Conservation (phyloP, 2,888 invertebrate genomes). For the Drosophila hamatofila region DNA sequence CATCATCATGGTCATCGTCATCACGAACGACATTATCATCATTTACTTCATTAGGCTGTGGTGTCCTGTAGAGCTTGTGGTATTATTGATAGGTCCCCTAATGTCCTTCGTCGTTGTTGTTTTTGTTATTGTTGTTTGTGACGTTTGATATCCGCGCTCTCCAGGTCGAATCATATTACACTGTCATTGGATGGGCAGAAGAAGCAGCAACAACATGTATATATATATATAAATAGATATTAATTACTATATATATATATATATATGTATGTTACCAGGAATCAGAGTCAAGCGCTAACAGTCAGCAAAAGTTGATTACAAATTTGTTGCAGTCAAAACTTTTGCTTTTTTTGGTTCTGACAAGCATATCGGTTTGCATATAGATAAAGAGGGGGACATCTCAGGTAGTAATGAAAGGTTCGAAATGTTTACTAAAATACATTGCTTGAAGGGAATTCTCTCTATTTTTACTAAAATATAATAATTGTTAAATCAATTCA, state of each 20-base stretch:
- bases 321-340: neutral
- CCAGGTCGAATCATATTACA: constrained; percentile 27
- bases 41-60: constrained; percentile 23
- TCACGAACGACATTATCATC: constrained; percentile 10
- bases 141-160: neutral
- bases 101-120: constrained; percentile 14
- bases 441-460: neutral
- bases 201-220: neutral
- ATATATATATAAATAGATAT: neutral
- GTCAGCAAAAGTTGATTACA: neutral
- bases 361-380: neutral
- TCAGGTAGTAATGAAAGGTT: neutral
- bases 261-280: neutral
- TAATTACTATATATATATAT: neutral
- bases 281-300: neutral
- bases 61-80: constrained; percentile 26
- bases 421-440: neutral
- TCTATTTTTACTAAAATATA: neutral
- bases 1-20: neutral
- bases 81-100: constrained; percentile 2
- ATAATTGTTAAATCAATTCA: neutral
- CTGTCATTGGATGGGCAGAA: constrained; percentile 1
- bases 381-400: too few species aligned
- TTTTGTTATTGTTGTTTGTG: constrained; percentile 1
- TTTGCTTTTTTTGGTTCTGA: neutral